Evolutionary conservation across 2,888 invertebrate species (phyloP).

Genomic region (Anticlea derivata): DNA sequence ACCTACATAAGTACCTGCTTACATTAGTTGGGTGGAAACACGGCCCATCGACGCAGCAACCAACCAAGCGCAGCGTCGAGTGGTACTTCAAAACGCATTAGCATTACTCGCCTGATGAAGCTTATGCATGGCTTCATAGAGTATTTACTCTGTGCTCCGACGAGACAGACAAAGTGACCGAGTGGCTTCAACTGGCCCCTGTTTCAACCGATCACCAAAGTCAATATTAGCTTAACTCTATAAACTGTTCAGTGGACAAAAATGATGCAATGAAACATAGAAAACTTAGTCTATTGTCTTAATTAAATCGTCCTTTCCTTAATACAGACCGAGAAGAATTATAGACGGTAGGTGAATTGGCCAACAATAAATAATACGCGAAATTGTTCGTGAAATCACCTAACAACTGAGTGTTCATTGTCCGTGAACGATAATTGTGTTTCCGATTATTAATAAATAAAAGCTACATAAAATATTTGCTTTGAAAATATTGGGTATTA

Average conservation of each 20-base stretch:
- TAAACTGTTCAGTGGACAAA: constrained; percentile 52
- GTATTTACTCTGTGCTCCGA: constrained; percentile 45
- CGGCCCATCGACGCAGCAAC: constrained; percentile 51
- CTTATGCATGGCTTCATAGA: constrained; percentile 45
- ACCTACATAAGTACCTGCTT: constrained; percentile 26
- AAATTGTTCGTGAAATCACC: constrained; percentile 44
- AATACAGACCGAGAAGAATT: background rate
- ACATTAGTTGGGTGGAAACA: constrained; percentile 49
- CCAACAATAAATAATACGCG: constrained; percentile 40
- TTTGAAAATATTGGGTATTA: constrained; percentile 6
- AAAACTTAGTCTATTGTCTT: too few species aligned
- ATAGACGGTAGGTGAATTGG: constrained; percentile 20
- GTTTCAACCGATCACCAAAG: constrained; percentile 41
- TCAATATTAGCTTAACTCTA: constrained; percentile 63
- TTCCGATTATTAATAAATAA: constrained; percentile 36
- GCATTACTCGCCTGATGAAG: constrained; percentile 58
- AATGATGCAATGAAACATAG: constrained; percentile 46
- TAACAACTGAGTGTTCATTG: constrained; percentile 39
- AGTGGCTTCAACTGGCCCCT: constrained; percentile 37
- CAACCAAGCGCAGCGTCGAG: constrained; percentile 56
- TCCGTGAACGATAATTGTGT: constrained; percentile 42
- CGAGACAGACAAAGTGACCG: constrained; percentile 41
- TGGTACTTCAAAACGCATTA: constrained; percentile 67
- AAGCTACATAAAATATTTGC: constrained; percentile 1
- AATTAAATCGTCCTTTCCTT: too few species aligned